A percentile compares a stretch with the other conserved stretches of the same genome.
phyloP scores from a whole-genome alignment of 2,888 invertebrate genomes.

The Oligia fasciuncula region DNA sequence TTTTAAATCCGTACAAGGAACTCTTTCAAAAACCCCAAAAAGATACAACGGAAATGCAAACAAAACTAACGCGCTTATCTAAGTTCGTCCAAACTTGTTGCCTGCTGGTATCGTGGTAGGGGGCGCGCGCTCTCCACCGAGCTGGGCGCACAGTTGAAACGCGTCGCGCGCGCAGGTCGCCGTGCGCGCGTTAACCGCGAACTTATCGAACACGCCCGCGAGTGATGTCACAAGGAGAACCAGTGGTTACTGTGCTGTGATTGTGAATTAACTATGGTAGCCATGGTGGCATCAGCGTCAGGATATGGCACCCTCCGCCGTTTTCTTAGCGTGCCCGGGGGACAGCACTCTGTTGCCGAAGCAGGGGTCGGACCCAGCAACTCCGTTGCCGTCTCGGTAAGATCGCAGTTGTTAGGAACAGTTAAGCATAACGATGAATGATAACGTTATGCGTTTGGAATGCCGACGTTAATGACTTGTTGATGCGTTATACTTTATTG shows the following conservation, averaged over 20 bases:
- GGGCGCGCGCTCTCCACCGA: slow-evolving; percentile 63
- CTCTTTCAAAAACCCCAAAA: slow-evolving; percentile 51
- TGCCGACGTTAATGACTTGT: slow-evolving; percentile 75
- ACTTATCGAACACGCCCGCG: slow-evolving; percentile 71
- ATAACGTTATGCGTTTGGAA: slow-evolving; percentile 79
- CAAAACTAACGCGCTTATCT: slow-evolving; percentile 76
- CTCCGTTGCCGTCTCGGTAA: slow-evolving; percentile 88
- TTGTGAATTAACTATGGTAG: slow-evolving; percentile 85
- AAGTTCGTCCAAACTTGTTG: slow-evolving; percentile 69
- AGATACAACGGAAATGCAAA: slow-evolving; percentile 71
- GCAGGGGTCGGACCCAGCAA: slow-evolving; percentile 80
- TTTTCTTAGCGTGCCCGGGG: slow-evolving; percentile 87
- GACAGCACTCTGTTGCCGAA: slow-evolving; percentile 77
- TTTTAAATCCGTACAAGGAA: slow-evolving; percentile 24
- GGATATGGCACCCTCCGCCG: slow-evolving; percentile 89
- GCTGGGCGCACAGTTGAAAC: slow-evolving; percentile 77
- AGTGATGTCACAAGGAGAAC: slow-evolving; percentile 83
- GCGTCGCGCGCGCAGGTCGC: slow-evolving; percentile 83
- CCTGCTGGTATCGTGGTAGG: slow-evolving; percentile 64
- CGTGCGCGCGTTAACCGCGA: slow-evolving; percentile 75
- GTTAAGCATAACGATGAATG: slow-evolving; percentile 62
- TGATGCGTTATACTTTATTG: slow-evolving; percentile 70
- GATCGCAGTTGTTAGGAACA: slow-evolving; percentile 65
- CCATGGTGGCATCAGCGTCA: slow-evolving; percentile 88
- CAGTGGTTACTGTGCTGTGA: slow-evolving; percentile 79